phyloP scores from a whole-genome alignment of 2,888 invertebrate species.

The Octonoba sinensis region DNA sequence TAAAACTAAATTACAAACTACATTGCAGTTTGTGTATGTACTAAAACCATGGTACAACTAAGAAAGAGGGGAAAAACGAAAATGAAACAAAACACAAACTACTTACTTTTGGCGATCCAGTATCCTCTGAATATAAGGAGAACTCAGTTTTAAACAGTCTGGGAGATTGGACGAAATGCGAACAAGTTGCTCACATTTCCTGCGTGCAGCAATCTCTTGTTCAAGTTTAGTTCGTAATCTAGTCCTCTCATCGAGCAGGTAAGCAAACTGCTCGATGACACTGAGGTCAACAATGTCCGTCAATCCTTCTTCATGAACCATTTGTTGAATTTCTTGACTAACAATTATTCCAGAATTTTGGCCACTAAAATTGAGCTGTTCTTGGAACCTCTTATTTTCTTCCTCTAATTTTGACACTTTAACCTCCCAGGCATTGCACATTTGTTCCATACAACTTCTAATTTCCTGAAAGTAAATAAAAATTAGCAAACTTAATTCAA shows the following conservation, averaged over 20 bases:
- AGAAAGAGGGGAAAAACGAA: neutral
- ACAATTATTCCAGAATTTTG: conserved; percentile 44
- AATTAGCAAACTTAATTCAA: neutral
- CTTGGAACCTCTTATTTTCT: conserved; percentile 66
- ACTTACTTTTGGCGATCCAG: conserved; percentile 64
- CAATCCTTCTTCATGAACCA: conserved; percentile 57
- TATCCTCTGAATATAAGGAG: conserved; percentile 63
- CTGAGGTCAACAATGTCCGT: conserved; percentile 46
- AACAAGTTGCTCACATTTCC: conserved; percentile 56
- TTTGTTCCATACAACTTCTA: conserved; percentile 71
- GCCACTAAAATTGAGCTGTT: conserved; percentile 57
- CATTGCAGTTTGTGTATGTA: too few species aligned
- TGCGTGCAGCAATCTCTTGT: conserved; percentile 42
- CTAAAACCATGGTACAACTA: neutral
- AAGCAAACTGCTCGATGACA: conserved; percentile 56
- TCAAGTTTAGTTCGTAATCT: conserved; percentile 56
- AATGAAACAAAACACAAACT: neutral
- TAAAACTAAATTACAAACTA: too few species aligned
- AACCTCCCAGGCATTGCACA: conserved; percentile 70
- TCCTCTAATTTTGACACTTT: conserved; percentile 67
- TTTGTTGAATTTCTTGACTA: conserved; percentile 55
- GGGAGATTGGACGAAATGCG: conserved; percentile 61
- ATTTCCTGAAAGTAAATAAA: conserved; percentile 69
- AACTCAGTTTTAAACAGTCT: conserved; percentile 61
- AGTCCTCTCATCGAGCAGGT: conserved; percentile 52